A percentile compares a stretch with the other conserved stretches of the same genome.
Conservation (phyloP, 2,797 vertebrate genomes). For the Cirrhinus molitorella region DNA sequence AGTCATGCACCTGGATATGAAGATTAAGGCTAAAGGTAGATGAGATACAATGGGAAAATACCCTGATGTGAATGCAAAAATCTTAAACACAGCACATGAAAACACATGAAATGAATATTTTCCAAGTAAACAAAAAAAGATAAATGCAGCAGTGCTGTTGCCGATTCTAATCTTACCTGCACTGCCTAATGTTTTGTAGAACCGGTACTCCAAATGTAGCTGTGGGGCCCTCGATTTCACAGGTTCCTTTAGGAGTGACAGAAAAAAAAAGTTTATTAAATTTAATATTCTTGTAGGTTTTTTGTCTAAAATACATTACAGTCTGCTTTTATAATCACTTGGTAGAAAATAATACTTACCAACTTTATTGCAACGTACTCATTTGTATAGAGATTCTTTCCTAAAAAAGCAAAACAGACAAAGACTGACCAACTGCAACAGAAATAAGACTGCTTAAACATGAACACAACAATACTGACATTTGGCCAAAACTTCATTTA, state of each 20-base stretch:
- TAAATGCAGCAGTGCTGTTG: constrained; percentile 25
- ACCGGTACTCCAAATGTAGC: constrained; percentile 98
- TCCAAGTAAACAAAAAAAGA: constrained; percentile 22
- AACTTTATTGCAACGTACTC: constrained; percentile 99
- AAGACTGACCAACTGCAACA: neutral
- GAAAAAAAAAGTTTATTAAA: constrained; percentile 59
- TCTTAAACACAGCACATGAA: neutral
- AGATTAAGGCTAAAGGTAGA: constrained; percentile 29
- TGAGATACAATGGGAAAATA: neutral
- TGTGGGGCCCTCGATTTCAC: constrained; percentile 98
- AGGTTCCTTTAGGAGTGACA: constrained; percentile 87
- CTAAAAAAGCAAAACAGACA: constrained; percentile 70
- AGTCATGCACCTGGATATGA: constrained; percentile 10
- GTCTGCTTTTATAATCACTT: neutral
- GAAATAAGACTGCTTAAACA: neutral
- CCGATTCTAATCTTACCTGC: constrained; percentile 83
- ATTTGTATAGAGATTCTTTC: constrained; percentile 99
- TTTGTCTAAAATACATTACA: neutral
- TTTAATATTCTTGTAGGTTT: neutral
- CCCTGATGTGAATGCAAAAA: neutral
- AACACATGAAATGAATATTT: neutral
- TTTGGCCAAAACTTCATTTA: neutral
- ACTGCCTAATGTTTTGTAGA: constrained; percentile 98
- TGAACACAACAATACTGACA: neutral
- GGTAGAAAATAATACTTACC: constrained; percentile 82